These are phyloP conservation scores for Peromyscus eremicus DNA, from an alignment of 2,797 vertebrate genomes.

Conservation along the genomic window DNA sequence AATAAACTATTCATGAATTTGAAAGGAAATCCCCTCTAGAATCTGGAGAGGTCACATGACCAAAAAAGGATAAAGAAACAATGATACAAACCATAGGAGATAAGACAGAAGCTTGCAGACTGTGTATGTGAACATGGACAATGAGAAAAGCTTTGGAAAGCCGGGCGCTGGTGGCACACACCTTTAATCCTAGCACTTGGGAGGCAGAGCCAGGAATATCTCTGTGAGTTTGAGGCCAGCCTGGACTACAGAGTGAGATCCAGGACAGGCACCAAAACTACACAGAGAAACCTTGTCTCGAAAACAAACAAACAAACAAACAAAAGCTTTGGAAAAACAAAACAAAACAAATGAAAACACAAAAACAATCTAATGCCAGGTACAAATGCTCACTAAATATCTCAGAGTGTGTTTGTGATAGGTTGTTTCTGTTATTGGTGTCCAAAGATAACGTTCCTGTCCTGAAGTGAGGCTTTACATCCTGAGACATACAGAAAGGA, in stretches of 20 bases:
- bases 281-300: too few relatives aligned
- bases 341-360: not conserved
- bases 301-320: too few relatives aligned
- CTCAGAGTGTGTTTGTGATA: not conserved
- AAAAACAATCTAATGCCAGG: not conserved
- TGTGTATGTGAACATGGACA: not conserved
- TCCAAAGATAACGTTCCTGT: constrained; percentile 30
- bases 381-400: not conserved
- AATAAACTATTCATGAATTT: constrained; percentile 65
- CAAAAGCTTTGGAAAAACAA: constrained; percentile 45
- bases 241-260: too few relatives aligned
- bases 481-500: not conserved
- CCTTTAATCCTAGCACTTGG: too few relatives aligned
- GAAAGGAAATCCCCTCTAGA: constrained; percentile 45
- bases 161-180: too few relatives aligned
- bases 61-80: constrained; percentile 13
- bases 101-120: constrained; percentile 38
- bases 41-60: not conserved
- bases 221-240: too few relatives aligned
- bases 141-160: constrained; percentile 48
- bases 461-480: constrained; percentile 14
- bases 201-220: too few relatives aligned
- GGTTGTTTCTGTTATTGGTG: constrained; percentile 7
- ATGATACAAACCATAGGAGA: constrained; percentile 21
- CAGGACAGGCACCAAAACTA: too few relatives aligned